Conservation (phyloP, 1,140 invertebrate species). For the Hylaeus volcanicus region DNA sequence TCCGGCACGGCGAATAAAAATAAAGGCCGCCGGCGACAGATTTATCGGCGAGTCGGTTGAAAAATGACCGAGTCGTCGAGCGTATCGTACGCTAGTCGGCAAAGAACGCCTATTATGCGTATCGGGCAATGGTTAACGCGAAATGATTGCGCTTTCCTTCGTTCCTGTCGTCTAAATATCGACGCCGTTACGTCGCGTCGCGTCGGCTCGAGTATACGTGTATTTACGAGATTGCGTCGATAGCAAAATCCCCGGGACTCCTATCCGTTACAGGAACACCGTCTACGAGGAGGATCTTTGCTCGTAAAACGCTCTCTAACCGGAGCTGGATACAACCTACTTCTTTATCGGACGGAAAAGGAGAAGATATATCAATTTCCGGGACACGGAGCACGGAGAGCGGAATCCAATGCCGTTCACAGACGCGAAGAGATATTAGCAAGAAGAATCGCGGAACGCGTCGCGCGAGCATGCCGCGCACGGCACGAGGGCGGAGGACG, state of each 20-base stretch:
- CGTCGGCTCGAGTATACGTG: not conserved
- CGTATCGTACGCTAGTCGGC: no score
- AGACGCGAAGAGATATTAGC: no score
- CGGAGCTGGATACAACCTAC: not conserved
- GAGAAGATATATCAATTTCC: conserved; percentile 1
- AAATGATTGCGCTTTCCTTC: not conserved
- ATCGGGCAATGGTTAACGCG: conserved; percentile 8
- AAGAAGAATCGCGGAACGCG: no score
- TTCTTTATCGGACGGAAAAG: not conserved
- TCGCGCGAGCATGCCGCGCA: no score
- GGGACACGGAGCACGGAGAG: not conserved
- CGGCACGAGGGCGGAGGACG: no score
- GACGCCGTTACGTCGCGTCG: not conserved
- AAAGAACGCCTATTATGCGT: no score
- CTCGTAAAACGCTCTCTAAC: not conserved
- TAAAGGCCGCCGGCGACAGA: not conserved
- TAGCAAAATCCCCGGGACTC: not conserved
- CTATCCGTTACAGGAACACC: not conserved
- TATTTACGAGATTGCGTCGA: not conserved
- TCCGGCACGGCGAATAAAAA: not conserved
- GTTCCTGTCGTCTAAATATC: not conserved
- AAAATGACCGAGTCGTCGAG: conserved; percentile 1
- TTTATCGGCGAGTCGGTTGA: conserved; percentile 11
- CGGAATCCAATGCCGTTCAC: not conserved
- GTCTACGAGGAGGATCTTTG: not conserved